Evolutionary conservation across 2,888 invertebrate genomes (phyloP).

Genomic region (Parnassius orleans): DNA sequence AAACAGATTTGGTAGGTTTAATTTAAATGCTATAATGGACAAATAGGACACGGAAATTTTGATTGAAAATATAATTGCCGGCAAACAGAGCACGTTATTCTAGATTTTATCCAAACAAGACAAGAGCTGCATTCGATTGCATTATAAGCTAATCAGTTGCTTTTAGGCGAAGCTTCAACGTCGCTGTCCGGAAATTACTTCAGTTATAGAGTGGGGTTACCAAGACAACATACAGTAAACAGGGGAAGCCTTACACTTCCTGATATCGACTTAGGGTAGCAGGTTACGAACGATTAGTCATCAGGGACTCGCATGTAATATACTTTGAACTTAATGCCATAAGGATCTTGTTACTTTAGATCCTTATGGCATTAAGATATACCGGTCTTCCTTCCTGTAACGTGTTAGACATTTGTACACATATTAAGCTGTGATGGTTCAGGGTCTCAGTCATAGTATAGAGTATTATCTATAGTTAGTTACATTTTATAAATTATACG

Average conservation of each 20-base stretch:
- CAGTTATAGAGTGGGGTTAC: constrained; percentile 54
- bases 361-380: too few relatives aligned
- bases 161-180: constrained; percentile 23
- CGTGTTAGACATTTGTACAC: not conserved
- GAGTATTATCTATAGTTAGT: too few relatives aligned
- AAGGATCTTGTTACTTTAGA: constrained; percentile 23
- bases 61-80: constrained; percentile 7
- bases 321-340: constrained; percentile 22
- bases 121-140: constrained; percentile 29
- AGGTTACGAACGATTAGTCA: constrained; percentile 36
- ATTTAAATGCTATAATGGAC: not conserved
- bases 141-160: constrained; percentile 33
- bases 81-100: not conserved
- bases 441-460: too few relatives aligned
- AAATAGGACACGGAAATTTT: constrained; percentile 13
- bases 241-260: constrained; percentile 59
- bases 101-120: constrained; percentile 9
- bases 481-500: too few relatives aligned
- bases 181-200: constrained; percentile 70
- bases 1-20: too few relatives aligned
- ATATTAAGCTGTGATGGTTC: too few relatives aligned
- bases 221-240: constrained; percentile 66
- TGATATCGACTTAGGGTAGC: constrained; percentile 31
- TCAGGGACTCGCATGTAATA: constrained; percentile 28
- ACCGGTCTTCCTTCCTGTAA: constrained; percentile 9